A percentile compares a stretch with the other conserved stretches of the same genome.
phyloP scores from a whole-genome alignment of 2,888 invertebrate species.

The Dromius quadrimaculatus region DNA sequence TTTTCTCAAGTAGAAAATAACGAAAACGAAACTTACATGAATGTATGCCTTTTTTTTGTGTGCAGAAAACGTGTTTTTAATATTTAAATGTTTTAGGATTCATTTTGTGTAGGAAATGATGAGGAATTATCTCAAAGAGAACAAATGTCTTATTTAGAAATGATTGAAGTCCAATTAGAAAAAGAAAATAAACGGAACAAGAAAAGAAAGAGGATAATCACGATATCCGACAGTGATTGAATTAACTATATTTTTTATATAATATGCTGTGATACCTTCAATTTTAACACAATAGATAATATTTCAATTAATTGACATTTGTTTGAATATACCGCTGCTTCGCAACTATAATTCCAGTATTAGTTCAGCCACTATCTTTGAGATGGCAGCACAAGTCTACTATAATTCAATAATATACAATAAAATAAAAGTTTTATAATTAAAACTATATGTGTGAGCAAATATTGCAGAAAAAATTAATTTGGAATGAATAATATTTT shows the following conservation, averaged over 20 bases:
- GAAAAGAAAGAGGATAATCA: slow-evolving; percentile 52
- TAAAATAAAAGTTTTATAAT: too few species aligned
- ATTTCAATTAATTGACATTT: too few species aligned
- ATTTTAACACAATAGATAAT: too few species aligned
- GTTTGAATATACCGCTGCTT: too few species aligned
- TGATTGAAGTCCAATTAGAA: slow-evolving; percentile 71
- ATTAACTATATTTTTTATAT: background rate
- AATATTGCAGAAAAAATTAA: too few species aligned
- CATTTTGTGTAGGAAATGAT: slow-evolving; percentile 75
- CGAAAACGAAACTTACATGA: slow-evolving; percentile 61
- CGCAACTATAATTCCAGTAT: too few species aligned
- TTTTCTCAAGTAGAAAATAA: slow-evolving; percentile 61
- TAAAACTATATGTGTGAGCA: too few species aligned
- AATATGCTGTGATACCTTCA: slow-evolving; percentile 26
- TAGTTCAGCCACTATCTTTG: too few species aligned
- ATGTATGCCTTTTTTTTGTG: slow-evolving; percentile 59
- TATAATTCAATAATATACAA: too few species aligned
- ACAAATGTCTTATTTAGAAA: slow-evolving; percentile 72
- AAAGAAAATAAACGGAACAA: slow-evolving; percentile 63
- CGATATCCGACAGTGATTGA: slow-evolving; percentile 46
- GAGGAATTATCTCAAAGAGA: slow-evolving; percentile 66
- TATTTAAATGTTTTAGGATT: slow-evolving; percentile 68
- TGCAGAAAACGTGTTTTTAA: slow-evolving; percentile 8
- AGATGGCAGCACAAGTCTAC: too few species aligned
- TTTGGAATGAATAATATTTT: too few species aligned